Conservation (phyloP, 2,888 invertebrate genomes). For the Drosophila acutilabella region DNA sequence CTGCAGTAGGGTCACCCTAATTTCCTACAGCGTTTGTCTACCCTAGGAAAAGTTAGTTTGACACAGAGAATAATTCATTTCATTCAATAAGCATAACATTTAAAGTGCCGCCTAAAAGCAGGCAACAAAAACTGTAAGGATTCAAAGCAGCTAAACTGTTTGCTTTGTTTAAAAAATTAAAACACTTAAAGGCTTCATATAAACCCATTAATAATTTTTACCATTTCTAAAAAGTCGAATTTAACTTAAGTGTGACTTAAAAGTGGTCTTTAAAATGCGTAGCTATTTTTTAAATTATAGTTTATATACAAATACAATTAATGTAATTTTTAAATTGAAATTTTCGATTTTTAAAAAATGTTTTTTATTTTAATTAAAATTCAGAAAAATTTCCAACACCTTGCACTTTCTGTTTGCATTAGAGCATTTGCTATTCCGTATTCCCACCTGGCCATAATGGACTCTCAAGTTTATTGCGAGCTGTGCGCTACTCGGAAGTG, state of each 20-base stretch:
- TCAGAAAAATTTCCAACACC: no score
- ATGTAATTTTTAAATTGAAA: no score
- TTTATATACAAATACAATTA: no score
- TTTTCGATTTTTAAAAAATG: no score
- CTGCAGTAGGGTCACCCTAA: not conserved
- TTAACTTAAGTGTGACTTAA: no score
- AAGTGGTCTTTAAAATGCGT: no score
- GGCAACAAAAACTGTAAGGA: not conserved
- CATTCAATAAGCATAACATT: not conserved
- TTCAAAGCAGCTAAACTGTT: not conserved
- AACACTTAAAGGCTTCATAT: no score
- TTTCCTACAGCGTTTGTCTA: not conserved
- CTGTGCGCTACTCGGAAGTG: constrained; percentile 35
- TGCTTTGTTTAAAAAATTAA: no score
- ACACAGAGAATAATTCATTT: not conserved
- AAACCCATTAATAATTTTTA: no score
- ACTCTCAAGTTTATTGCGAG: constrained; percentile 44
- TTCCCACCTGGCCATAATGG: not conserved
- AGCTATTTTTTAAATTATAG: no score
- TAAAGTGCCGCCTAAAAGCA: not conserved
- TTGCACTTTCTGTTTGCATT: not conserved
- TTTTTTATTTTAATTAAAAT: no score
- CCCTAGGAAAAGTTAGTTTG: not conserved
- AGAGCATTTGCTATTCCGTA: constrained; percentile 4
- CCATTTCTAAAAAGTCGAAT: no score